Percentiles rank a stretch among this genome's conserved stretches.
These are phyloP conservation scores for Lithophane semibrunnea DNA, from an alignment of 2,888 invertebrate species.

Conservation along the genomic window DNA sequence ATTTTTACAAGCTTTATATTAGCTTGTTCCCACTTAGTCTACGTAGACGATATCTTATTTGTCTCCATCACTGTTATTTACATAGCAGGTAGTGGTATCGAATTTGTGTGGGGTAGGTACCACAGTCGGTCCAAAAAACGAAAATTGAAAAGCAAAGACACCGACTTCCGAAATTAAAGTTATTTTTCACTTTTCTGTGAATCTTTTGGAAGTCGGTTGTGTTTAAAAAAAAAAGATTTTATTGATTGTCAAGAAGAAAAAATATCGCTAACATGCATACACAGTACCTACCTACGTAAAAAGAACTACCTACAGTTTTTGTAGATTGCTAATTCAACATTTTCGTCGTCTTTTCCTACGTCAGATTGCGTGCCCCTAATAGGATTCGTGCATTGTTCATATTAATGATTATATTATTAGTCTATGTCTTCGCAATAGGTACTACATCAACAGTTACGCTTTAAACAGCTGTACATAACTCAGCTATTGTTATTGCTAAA, in stretches of 20 bases:
- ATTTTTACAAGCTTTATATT: no score
- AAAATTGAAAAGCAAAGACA: no score
- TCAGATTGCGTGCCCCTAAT: constrained; percentile 72
- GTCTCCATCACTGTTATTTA: no score
- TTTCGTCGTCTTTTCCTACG: constrained; percentile 52
- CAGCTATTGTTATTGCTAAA: constrained; percentile 47
- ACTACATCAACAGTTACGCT: constrained; percentile 23
- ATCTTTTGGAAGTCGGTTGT: no score
- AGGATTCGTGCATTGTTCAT: constrained; percentile 76
- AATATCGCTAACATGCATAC: neutral
- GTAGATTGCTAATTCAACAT: constrained; percentile 13
- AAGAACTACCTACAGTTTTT: neutral
- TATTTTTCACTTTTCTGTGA: no score
- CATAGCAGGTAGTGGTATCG: no score
- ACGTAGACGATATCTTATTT: no score
- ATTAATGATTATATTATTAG: constrained; percentile 35
- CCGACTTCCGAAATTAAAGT: no score
- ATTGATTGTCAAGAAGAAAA: neutral
- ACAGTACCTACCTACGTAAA: neutral
- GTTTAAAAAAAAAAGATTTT: no score
- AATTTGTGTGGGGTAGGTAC: no score
- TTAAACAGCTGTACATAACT: constrained; percentile 47
- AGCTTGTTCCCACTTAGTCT: no score
- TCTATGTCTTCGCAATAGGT: constrained; percentile 5
- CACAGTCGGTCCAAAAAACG: no score